Conservation (phyloP, 2,888 invertebrate species). For the Leistus spinibarbis region DNA sequence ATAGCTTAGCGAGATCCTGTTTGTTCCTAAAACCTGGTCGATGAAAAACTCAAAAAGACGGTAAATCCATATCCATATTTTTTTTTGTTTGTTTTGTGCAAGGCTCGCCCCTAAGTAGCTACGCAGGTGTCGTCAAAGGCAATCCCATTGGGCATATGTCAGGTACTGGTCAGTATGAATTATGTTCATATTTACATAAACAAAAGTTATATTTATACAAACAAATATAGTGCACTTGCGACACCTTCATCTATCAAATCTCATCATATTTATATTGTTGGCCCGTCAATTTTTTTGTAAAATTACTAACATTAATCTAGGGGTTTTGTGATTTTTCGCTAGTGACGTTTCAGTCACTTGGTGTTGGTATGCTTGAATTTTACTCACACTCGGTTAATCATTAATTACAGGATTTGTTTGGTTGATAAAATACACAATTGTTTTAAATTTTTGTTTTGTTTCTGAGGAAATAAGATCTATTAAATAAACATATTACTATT, state of each 20-base stretch:
- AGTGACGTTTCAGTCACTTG: neutral
- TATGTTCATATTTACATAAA: slow-evolving; percentile 8
- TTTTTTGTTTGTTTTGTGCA: slow-evolving; percentile 56
- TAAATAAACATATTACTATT: too few relatives aligned
- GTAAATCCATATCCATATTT: slow-evolving; percentile 40
- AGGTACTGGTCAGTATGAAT: slow-evolving; percentile 75
- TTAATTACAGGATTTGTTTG: neutral
- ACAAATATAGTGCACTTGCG: slow-evolving; percentile 18
- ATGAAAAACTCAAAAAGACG: slow-evolving; percentile 23
- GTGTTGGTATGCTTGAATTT: neutral
- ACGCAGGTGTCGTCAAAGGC: slow-evolving; percentile 90
- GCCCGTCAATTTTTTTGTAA: neutral
- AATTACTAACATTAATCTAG: neutral
- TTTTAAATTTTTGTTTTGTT: too few relatives aligned
- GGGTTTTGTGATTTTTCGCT: neutral
- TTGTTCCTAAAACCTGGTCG: slow-evolving; percentile 22
- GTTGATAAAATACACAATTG: too few relatives aligned
- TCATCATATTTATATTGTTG: slow-evolving; percentile 4
- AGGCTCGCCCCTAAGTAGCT: slow-evolving; percentile 67
- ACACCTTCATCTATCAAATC: slow-evolving; percentile 4
- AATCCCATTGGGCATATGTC: slow-evolving; percentile 81
- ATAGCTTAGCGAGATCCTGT: slow-evolving; percentile 6
- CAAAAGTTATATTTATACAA: too few relatives aligned
- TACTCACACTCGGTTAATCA: neutral
- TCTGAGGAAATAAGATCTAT: too few relatives aligned